Evolutionary conservation across 2,888 invertebrate genomes (phyloP).

Genomic region (Limulus polyphemus): DNA sequence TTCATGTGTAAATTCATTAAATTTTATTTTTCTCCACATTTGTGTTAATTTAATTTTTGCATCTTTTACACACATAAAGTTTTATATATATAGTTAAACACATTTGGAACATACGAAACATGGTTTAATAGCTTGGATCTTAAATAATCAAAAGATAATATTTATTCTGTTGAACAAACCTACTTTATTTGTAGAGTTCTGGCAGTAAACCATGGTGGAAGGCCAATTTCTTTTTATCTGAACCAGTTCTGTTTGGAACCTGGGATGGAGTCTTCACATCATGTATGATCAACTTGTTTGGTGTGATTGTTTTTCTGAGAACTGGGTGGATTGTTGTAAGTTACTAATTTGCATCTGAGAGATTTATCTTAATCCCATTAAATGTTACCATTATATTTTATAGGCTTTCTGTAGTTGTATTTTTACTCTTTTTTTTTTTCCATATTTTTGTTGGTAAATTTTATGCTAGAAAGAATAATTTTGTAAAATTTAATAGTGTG

Average conservation of each 20-base stretch:
- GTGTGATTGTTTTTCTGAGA: constrained; percentile 89
- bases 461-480: no score
- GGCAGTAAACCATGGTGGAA: constrained; percentile 76
- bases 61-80: neutral
- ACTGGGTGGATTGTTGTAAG: constrained; percentile 89
- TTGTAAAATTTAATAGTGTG: no score
- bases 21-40: no score
- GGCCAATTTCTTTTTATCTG: constrained; percentile 88
- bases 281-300: constrained; percentile 92
- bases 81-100: no score
- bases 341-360: neutral
- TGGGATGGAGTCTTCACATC: constrained; percentile 98
- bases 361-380: constrained; percentile 10
- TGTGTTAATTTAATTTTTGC: no score
- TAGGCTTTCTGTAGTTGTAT: no score
- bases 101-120: no score
- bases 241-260: constrained; percentile 88
- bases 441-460: no score
- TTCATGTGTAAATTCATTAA: no score
- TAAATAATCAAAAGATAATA: neutral
- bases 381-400: constrained; percentile 32
- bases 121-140: neutral
- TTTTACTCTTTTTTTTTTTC: no score
- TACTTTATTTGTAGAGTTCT: constrained; percentile 9
- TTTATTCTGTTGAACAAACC: neutral